Conservation (phyloP, 2,888 invertebrate species). For the Drosophila cyrtoloma region DNA sequence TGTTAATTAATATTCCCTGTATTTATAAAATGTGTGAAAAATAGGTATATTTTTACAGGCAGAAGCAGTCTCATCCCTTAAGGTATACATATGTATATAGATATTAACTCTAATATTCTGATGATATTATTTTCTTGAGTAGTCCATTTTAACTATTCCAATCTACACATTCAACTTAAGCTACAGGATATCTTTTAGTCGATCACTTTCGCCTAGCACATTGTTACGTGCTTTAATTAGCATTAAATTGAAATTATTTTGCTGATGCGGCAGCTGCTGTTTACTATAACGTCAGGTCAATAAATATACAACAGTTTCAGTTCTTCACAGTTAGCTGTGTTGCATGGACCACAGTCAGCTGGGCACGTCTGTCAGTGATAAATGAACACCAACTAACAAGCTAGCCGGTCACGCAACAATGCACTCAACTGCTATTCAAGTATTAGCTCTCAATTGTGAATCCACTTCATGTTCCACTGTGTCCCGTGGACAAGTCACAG, state of each 20-base stretch:
- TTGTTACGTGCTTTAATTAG: slow-evolving; percentile 24
- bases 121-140: neutral
- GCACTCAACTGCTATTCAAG: slow-evolving; percentile 29
- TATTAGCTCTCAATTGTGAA: slow-evolving; percentile 20
- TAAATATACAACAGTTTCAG: slow-evolving; percentile 18
- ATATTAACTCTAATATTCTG: neutral
- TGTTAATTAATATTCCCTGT: slow-evolving; percentile 50
- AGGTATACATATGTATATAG: fast-evolving
- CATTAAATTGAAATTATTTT: slow-evolving; percentile 69
- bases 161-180: neutral
- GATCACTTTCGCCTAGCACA: neutral
- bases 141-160: neutral
- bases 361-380: slow-evolving; percentile 65
- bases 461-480: slow-evolving; percentile 32
- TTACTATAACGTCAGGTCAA: slow-evolving; percentile 42
- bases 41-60: neutral
- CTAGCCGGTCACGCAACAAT: slow-evolving; percentile 52
- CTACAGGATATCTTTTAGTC: neutral
- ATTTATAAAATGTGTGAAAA: neutral
- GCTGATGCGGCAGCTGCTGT: slow-evolving; percentile 39
- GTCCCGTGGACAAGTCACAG: slow-evolving; percentile 21
- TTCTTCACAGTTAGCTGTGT: slow-evolving; percentile 8
- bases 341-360: slow-evolving; percentile 24
- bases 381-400: slow-evolving; percentile 57
- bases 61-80: neutral